These are phyloP conservation scores for Mantis religiosa DNA, from an alignment of 2,888 invertebrate species.

Conservation along the genomic window DNA sequence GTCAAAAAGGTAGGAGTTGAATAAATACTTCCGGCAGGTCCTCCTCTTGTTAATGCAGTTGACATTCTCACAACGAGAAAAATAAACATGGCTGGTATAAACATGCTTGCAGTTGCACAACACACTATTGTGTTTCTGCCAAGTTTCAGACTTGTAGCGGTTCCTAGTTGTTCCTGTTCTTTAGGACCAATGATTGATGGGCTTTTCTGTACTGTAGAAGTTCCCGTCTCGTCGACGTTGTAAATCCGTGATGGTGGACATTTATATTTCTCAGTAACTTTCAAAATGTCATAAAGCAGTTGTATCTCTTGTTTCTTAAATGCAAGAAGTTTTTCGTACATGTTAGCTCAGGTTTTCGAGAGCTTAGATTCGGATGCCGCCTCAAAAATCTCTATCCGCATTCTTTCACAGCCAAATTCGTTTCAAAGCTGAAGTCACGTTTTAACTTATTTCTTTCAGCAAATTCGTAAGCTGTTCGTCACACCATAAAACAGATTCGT, in stretches of 20 bases:
- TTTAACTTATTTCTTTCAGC: too few relatives aligned
- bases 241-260: slow-evolving; percentile 37
- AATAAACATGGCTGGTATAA: slow-evolving; percentile 47
- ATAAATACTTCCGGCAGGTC: slow-evolving; percentile 41
- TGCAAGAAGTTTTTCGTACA: too few relatives aligned
- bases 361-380: too few relatives aligned
- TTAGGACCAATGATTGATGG: slow-evolving; percentile 42
- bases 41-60: slow-evolving; percentile 41
- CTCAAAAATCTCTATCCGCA: too few relatives aligned
- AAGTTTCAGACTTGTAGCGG: slow-evolving; percentile 42
- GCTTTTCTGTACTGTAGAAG: slow-evolving; percentile 42
- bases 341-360: too few relatives aligned
- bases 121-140: slow-evolving; percentile 43
- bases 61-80: slow-evolving; percentile 40
- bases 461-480: too few relatives aligned
- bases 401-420: too few relatives aligned
- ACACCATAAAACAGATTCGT: too few relatives aligned
- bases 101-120: slow-evolving; percentile 39
- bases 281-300: slow-evolving; percentile 34
- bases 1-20: too few relatives aligned
- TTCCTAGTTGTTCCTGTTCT: too few relatives aligned
- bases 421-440: too few relatives aligned
- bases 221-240: slow-evolving; percentile 45
- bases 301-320: slow-evolving; percentile 30
- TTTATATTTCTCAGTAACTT: slow-evolving; percentile 33